These are phyloP conservation scores for Junonia oenone DNA, from an alignment of 2,888 invertebrate species.

Conservation along the genomic window DNA sequence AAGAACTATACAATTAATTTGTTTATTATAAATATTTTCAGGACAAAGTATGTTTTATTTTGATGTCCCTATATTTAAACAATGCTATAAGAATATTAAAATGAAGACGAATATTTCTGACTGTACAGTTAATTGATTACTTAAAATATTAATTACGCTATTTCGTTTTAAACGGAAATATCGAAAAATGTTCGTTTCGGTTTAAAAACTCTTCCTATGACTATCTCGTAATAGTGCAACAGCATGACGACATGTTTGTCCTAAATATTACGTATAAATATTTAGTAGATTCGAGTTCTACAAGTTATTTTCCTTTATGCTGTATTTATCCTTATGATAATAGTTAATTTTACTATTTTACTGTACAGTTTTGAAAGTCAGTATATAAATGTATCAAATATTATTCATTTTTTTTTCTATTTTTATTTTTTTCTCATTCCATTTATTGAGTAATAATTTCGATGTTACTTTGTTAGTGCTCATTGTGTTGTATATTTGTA, in stretches of 20 bases:
- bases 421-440: conserved; percentile 52
- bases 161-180: background rate
- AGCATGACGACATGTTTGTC: conserved; percentile 24
- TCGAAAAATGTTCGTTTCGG: background rate
- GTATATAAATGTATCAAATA: conserved; percentile 4
- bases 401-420: conserved; percentile 35
- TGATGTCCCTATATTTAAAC: background rate
- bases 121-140: background rate
- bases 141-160: background rate
- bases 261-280: no score
- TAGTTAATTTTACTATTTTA: background rate
- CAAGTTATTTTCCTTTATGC: no score
- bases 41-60: background rate
- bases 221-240: conserved; percentile 58
- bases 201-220: conserved; percentile 10
- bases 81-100: background rate
- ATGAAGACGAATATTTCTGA: background rate
- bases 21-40: background rate
- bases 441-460: conserved; percentile 55
- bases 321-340: conserved; percentile 2
- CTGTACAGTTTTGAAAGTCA: background rate
- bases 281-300: no score
- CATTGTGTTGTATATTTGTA: conserved; percentile 59
- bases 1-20: background rate
- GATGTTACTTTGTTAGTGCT: conserved; percentile 47